These are phyloP conservation scores for Leptinotarsa texana DNA, from an alignment of 1,140 invertebrate species.

Conservation along the genomic window DNA sequence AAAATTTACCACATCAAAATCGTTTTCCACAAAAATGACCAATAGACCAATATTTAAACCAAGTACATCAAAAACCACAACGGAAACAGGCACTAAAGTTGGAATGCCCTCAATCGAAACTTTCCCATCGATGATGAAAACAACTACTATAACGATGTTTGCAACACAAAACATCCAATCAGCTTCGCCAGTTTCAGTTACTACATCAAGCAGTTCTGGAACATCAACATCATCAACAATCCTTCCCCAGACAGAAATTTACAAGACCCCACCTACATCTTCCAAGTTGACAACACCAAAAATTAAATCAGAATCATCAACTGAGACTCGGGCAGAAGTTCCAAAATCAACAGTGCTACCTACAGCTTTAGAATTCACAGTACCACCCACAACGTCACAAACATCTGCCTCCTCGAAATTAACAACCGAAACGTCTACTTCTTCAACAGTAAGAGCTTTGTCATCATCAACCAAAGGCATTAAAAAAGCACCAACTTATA, in stretches of 20 bases:
- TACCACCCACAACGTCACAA: not conserved
- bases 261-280: too few species aligned
- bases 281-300: too few species aligned
- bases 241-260: too few species aligned
- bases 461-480: not conserved
- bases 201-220: not conserved
- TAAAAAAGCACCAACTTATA: too few species aligned
- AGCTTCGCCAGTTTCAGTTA: not conserved
- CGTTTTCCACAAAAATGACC: slow-evolving; percentile 6
- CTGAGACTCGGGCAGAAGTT: not conserved
- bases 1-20: not conserved
- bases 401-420: not conserved
- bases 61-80: not conserved
- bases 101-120: not conserved
- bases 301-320: too few species aligned
- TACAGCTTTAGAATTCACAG: not conserved
- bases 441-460: not conserved
- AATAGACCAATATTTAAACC: not conserved
- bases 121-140: not conserved
- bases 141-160: not conserved
- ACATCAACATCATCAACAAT: too few species aligned
- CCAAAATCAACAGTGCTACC: not conserved
- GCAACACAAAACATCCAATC: not conserved
- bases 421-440: not conserved
- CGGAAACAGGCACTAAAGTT: too few species aligned